Evolutionary conservation across 1,140 invertebrate species (phyloP), one percentile per base, ranked within the genome.

Genomic region (Atta colombica): DNA sequence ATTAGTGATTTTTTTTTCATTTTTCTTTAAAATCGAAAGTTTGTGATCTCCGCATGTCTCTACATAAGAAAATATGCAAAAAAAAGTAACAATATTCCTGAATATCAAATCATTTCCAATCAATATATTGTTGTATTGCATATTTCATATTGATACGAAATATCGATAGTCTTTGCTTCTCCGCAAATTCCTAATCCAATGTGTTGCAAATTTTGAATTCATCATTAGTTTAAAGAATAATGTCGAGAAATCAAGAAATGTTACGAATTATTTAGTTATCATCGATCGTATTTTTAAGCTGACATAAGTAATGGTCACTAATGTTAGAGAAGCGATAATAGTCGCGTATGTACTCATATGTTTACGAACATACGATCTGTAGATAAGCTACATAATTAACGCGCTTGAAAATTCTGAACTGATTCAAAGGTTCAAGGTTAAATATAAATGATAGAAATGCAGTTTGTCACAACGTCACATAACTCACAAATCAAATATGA

Each of bases 301-400:
- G 55, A 58, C n/a, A 25, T 6, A 55, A 35, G 16, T 45, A 21
- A 63, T 39, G 21, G 35, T 45, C 8, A 25, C 55, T 61, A 63
- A n/a, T 77, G 4, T 77, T 45, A 28, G 21, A 60, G 21, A 63
- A 49, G 6, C 25, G 75, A 49, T 49, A 77, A 77, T 25, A 12
- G 58, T 69, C n/a, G 12, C 7, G 2, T 72, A 55, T 74, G 28
- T 53, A 75, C 3, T 25, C 16, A 18, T 16, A 60, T 75, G 21
- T n/a, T 4, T 75, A 58, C 6, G 18, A n/a, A 31, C 12, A 4
- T 31, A 53, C 28, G 51, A 18, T 25, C 14, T 77, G 5, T 31
- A 58, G 58, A 77, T 77, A 49, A 77, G 25, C 18, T 4, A 3
- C 21, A 35, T 45, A 60, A 75, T 77, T 25, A 77, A 45, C 4